phyloP scores from a whole-genome alignment of 2,797 vertebrate species.

The Semaprochilodus insignis region DNA sequence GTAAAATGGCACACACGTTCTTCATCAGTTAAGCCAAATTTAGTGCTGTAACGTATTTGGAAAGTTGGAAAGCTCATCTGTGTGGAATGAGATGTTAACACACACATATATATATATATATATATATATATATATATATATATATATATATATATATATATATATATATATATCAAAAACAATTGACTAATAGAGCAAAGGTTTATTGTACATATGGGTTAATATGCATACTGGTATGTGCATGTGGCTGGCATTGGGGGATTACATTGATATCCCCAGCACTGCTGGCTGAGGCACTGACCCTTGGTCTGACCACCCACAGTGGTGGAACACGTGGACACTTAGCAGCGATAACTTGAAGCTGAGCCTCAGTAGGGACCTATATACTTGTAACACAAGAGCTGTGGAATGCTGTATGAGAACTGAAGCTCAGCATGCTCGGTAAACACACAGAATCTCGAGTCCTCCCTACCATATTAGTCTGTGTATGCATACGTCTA shows the following conservation, averaged over 20 bases:
- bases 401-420: conserved; percentile 66
- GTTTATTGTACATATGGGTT: background rate
- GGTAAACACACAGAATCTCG: background rate
- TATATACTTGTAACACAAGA: conserved; percentile 66
- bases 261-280: background rate
- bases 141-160: too few species aligned
- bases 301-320: conserved; percentile 35
- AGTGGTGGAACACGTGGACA: conserved; percentile 3
- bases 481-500: conserved; percentile 49
- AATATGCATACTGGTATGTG: background rate
- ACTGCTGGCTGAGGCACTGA: background rate
- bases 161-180: too few species aligned
- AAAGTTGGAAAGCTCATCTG: background rate
- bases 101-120: too few species aligned
- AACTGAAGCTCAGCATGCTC: conserved; percentile 10
- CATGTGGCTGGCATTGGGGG: background rate
- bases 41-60: background rate
- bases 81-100: background rate
- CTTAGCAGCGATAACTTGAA: conserved; percentile 30
- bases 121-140: too few species aligned
- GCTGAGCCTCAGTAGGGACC: conserved; percentile 28
- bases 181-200: background rate
- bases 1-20: conserved; percentile 10
- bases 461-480: conserved; percentile 69
- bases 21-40: background rate